phyloP scores from a whole-genome alignment of 2,113 vertebrate genomes.

The Lagopus leucura region DNA sequence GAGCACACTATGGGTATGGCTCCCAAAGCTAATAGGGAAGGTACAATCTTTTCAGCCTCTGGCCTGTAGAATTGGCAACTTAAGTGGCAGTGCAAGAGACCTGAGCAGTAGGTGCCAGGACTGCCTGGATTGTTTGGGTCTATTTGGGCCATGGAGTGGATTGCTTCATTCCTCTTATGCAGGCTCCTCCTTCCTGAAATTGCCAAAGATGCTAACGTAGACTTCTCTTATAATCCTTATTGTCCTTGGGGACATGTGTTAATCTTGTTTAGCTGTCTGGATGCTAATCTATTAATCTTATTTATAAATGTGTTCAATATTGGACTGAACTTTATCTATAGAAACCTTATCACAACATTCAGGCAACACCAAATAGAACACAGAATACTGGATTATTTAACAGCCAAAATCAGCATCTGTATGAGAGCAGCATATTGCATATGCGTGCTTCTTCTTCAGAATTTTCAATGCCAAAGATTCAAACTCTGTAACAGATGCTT shows the following conservation, averaged over 20 bases:
- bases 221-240: conserved; percentile 27
- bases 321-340: conserved; percentile 26
- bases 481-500: not conserved
- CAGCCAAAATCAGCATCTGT: not conserved
- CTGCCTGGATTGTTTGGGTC: not conserved
- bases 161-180: not conserved
- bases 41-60: not conserved
- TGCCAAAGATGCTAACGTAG: not conserved
- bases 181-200: not conserved
- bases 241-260: not conserved
- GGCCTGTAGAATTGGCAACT: accelerated
- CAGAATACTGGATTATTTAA: not conserved
- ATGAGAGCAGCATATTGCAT: not conserved
- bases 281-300: conserved; percentile 52
- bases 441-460: not conserved
- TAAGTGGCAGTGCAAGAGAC: not conserved
- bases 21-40: not conserved
- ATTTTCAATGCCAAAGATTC: not conserved
- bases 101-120: not conserved
- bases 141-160: not conserved
- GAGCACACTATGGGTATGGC: not conserved
- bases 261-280: conserved; percentile 17
- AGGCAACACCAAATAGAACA: not conserved
- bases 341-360: conserved; percentile 46
- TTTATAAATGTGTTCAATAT: conserved; percentile 50